phyloP scores from a whole-genome alignment of 1,140 invertebrate genomes.

The Scaptomyza montana region DNA sequence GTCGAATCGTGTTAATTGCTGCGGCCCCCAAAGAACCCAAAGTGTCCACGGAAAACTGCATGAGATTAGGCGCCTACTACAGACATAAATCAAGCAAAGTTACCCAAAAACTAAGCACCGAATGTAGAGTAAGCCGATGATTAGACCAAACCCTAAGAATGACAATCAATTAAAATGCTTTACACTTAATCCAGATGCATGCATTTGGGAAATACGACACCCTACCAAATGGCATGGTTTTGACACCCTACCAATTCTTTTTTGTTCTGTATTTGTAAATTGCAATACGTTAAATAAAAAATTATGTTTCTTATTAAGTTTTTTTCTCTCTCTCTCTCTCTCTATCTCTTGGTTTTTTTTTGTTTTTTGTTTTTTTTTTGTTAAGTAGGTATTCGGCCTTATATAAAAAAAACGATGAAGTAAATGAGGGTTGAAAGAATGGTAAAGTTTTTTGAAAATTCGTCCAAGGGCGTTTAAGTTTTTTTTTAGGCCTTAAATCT shows the following conservation, averaged over 20 bases:
- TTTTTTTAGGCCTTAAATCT: too few species aligned
- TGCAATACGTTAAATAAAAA: too few species aligned
- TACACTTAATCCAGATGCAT: conserved; percentile 34
- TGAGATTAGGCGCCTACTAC: conserved; percentile 62
- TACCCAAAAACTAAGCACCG: conserved; percentile 55
- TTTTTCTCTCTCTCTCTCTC: not conserved
- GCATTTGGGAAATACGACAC: not conserved
- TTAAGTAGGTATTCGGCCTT: too few species aligned
- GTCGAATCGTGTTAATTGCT: conserved; percentile 76
- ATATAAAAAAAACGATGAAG: too few species aligned
- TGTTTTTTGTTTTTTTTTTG: too few species aligned
- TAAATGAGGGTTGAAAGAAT: too few species aligned
- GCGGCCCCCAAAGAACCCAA: conserved; percentile 25
- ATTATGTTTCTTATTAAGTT: too few species aligned
- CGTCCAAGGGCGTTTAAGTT: too few species aligned
- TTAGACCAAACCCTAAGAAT: conserved; percentile 38
- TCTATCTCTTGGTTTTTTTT: not conserved
- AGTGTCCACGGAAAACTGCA: conserved; percentile 45
- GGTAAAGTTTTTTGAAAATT: too few species aligned
- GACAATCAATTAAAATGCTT: conserved; percentile 74
- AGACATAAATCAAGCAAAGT: conserved; percentile 71
- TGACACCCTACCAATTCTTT: too few species aligned
- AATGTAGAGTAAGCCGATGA: conserved; percentile 21
- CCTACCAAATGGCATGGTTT: too few species aligned
- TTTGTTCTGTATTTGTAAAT: too few species aligned